A percentile compares a stretch with the other conserved stretches of the same genome.
Evolutionary conservation across 1,140 invertebrate species (phyloP).

Genomic region (Cotesia vestalis): DNA sequence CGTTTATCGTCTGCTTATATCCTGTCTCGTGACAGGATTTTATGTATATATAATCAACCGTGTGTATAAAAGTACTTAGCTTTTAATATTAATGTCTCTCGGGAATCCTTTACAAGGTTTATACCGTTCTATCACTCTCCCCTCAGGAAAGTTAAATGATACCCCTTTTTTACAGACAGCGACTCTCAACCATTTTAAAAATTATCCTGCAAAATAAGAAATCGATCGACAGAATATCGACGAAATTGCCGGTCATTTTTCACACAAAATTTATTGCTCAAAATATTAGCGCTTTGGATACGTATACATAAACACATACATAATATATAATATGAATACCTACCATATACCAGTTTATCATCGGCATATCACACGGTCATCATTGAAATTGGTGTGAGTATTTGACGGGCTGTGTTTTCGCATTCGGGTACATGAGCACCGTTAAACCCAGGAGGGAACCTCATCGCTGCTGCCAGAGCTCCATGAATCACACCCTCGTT

Average conservation of each 20-base stretch:
- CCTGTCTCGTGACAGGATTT: no score
- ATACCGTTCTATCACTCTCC: conserved; percentile 54
- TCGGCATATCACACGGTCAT: conserved; percentile 22
- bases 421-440: conserved; percentile 51
- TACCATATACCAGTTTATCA: conserved; percentile 13
- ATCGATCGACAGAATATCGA: no score
- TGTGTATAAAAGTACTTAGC: no score
- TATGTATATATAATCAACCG: no score
- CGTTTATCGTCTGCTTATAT: no score
- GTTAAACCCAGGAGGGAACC: conserved; percentile 44
- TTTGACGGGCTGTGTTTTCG: conserved; percentile 40
- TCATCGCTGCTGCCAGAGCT: conserved; percentile 44
- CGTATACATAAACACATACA: neutral
- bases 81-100: conserved; percentile 58
- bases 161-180: conserved; percentile 36
- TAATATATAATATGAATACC: no score
- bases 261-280: conserved; percentile 1
- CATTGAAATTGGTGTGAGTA: conserved; percentile 33
- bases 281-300: neutral
- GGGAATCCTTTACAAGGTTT: conserved; percentile 57
- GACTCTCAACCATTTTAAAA: conserved; percentile 36
- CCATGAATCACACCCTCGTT: conserved; percentile 63
- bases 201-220: neutral
- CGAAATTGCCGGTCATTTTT: no score
- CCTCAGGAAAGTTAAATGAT: conserved; percentile 59